phyloP scores from a whole-genome alignment of 2,888 invertebrate genomes.

The Melanophora roralis region DNA sequence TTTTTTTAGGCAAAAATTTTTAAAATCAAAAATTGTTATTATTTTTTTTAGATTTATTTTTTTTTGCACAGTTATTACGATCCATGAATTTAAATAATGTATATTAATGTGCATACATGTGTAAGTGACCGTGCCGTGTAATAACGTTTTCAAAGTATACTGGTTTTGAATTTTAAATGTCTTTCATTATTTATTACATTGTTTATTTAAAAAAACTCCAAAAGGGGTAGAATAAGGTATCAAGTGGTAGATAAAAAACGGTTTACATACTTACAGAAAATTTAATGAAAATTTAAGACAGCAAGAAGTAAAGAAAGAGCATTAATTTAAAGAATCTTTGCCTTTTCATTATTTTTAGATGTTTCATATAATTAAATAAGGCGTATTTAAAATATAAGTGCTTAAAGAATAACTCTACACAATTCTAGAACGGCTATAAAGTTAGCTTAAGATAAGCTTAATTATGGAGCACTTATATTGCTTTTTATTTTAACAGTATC shows the following conservation, averaged over 20 bases:
- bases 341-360: too few species aligned
- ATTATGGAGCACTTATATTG: too few species aligned
- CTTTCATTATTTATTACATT: slow-evolving; percentile 39
- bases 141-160: not conserved
- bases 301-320: not conserved
- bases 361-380: too few species aligned
- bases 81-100: not conserved
- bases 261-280: not conserved
- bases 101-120: not conserved
- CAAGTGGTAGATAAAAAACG: not conserved
- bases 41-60: not conserved
- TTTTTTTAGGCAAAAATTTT: too few species aligned
- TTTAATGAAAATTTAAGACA: not conserved
- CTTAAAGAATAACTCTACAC: too few species aligned
- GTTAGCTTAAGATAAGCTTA: too few species aligned
- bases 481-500: too few species aligned
- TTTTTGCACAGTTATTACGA: too few species aligned
- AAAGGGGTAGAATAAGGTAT: not conserved
- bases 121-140: not conserved
- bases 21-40: too few species aligned
- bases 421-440: too few species aligned
- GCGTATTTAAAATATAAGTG: too few species aligned
- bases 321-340: too few species aligned
- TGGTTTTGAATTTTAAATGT: slow-evolving; percentile 20
- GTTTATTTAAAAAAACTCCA: not conserved